A percentile compares a stretch with the other conserved stretches of the same genome.
Conservation (phyloP, 2,797 vertebrate species). For the Merluccius polli region DNA sequence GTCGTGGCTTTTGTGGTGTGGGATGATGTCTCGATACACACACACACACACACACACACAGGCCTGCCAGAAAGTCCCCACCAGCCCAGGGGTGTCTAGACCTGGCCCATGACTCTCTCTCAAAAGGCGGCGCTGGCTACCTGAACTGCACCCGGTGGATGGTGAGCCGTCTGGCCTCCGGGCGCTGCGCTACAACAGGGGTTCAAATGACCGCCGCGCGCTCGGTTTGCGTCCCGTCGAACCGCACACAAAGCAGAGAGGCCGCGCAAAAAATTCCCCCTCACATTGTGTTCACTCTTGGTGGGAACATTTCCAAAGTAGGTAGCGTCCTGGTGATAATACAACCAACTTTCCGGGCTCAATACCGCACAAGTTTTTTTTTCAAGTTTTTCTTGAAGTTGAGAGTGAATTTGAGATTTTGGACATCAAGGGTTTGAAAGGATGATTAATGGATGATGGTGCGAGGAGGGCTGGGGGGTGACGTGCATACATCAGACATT, state of each 20-base stretch:
- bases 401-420: slow-evolving; percentile 28
- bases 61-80: slow-evolving; percentile 11
- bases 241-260: too few species aligned
- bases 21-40: slow-evolving; percentile 32
- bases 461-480: slow-evolving; percentile 9
- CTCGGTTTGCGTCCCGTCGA: too few species aligned
- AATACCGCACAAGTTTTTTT: slow-evolving; percentile 22
- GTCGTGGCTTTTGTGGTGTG: slow-evolving; percentile 30
- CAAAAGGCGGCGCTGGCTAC: slow-evolving; percentile 12
- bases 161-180: slow-evolving; percentile 9
- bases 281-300: too few species aligned
- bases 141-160: slow-evolving; percentile 12
- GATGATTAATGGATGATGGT: slow-evolving; percentile 55
- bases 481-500: slow-evolving; percentile 32
- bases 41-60: slow-evolving; percentile 7
- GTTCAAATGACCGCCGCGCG: slow-evolving; percentile 3
- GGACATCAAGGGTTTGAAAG: slow-evolving; percentile 40
- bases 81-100: slow-evolving; percentile 37
- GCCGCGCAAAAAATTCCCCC: too few species aligned
- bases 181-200: slow-evolving; percentile 11
- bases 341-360: slow-evolving; percentile 14
- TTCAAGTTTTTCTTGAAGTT: slow-evolving; percentile 33
- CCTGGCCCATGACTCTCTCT: slow-evolving; percentile 37
- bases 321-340: background rate
- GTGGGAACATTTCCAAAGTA: too few species aligned